Conservation (phyloP, 2,797 vertebrate genomes). For the Hippoglossus hippoglossus region DNA sequence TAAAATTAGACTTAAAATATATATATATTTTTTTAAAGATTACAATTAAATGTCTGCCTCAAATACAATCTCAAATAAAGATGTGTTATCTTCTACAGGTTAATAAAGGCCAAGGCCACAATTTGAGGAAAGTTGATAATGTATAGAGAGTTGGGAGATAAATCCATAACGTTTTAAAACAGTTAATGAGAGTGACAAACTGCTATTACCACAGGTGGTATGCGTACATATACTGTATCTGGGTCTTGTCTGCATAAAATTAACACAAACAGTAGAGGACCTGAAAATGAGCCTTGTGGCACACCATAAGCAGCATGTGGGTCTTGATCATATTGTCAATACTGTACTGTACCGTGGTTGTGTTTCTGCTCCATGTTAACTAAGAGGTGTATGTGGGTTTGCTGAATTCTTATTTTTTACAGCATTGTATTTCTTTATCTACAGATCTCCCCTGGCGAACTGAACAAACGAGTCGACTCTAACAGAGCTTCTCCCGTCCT, state of each 20-base stretch:
- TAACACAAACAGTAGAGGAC: neutral
- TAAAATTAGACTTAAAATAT: too few species aligned
- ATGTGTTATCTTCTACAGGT: too few species aligned
- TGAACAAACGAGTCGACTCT: constrained; percentile 63
- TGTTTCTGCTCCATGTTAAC: constrained; percentile 16
- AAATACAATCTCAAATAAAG: too few species aligned
- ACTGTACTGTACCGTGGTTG: neutral
- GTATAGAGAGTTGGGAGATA: too few species aligned
- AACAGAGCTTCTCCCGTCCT: constrained; percentile 57
- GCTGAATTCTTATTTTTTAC: constrained; percentile 37
- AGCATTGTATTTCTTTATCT: constrained; percentile 19
- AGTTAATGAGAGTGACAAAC: neutral
- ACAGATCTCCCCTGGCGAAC: constrained; percentile 66
- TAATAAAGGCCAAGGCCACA: too few species aligned
- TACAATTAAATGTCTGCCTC: too few species aligned
- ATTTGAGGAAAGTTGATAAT: too few species aligned
- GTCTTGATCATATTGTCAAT: neutral
- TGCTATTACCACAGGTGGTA: too few species aligned
- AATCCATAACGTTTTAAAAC: too few species aligned
- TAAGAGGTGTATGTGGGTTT: constrained; percentile 26
- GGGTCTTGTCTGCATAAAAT: neutral
- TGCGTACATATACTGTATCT: neutral
- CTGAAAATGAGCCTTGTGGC: constrained; percentile 14
- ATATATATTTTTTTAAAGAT: too few species aligned
- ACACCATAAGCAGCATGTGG: neutral